These are phyloP conservation scores for Typhlomys cinereus DNA, from an alignment of 2,113 vertebrate genomes.

Conservation along the genomic window DNA sequence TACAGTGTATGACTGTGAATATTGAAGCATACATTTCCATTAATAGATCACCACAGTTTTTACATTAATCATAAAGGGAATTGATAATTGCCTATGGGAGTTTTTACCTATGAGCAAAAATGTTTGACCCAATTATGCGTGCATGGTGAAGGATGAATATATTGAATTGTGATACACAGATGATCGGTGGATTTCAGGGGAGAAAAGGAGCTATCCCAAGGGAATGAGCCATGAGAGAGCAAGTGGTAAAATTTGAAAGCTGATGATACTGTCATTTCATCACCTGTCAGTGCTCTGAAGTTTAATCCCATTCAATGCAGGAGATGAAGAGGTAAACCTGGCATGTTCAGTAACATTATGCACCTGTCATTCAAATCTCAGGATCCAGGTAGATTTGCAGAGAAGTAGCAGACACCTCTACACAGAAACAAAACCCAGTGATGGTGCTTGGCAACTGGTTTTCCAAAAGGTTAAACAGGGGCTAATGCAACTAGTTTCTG, in stretches of 20 bases:
- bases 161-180: slow-evolving; percentile 50
- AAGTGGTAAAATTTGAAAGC: slow-evolving; percentile 78
- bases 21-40: slow-evolving; percentile 23
- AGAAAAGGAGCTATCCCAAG: slow-evolving; percentile 65
- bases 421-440: background rate
- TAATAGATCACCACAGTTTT: slow-evolving; percentile 57
- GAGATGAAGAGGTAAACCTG: slow-evolving; percentile 61
- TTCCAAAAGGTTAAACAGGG: slow-evolving; percentile 53
- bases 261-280: slow-evolving; percentile 81
- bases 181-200: background rate
- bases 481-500: background rate
- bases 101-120: slow-evolving; percentile 63
- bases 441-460: background rate
- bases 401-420: background rate
- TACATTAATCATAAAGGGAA: slow-evolving; percentile 68
- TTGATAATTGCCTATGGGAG: slow-evolving; percentile 72
- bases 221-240: slow-evolving; percentile 70
- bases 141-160: slow-evolving; percentile 24
- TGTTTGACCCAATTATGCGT: slow-evolving; percentile 74
- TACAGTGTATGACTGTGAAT: background rate
- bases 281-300: slow-evolving; percentile 80
- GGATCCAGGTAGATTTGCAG: slow-evolving; percentile 46
- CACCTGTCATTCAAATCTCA: slow-evolving; percentile 67
- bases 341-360: slow-evolving; percentile 61
- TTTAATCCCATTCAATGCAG: slow-evolving; percentile 76